phyloP scores from a whole-genome alignment of 1,140 invertebrate species.

The Trachelipus rathkii region DNA sequence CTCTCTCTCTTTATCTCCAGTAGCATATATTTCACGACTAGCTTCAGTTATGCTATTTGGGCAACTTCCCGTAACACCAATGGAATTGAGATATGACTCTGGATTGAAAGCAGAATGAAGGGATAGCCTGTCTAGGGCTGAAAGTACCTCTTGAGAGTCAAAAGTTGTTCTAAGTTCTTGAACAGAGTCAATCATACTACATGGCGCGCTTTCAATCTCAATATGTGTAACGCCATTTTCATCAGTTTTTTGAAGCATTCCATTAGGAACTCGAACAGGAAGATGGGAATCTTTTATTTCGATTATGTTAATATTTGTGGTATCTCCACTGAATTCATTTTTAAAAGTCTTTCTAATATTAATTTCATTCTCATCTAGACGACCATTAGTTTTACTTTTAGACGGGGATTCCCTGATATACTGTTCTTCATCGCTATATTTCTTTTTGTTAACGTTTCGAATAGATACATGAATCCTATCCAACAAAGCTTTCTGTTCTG shows the following conservation, averaged over 20 bases:
- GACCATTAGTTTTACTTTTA: not conserved
- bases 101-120: slow-evolving; percentile 12
- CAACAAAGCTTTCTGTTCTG: not conserved
- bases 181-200: slow-evolving; percentile 27
- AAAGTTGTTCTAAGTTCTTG: slow-evolving; percentile 30
- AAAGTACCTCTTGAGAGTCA: slow-evolving; percentile 22
- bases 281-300: slow-evolving; percentile 23
- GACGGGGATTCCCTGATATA: not conserved
- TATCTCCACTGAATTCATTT: not conserved
- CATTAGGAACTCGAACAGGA: slow-evolving; percentile 7
- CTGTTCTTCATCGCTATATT: not conserved
- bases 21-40: slow-evolving; percentile 21
- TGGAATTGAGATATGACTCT: slow-evolving; percentile 14
- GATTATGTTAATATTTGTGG: slow-evolving; percentile 34
- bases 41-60: slow-evolving; percentile 26
- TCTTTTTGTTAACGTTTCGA: slow-evolving; percentile 17
- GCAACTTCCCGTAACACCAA: slow-evolving; percentile 11
- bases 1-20: slow-evolving; percentile 27
- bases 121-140: slow-evolving; percentile 5
- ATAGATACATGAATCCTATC: not conserved
- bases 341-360: not conserved
- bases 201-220: slow-evolving; percentile 38
- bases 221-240: slow-evolving; percentile 42
- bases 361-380: not conserved
- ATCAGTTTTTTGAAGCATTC: slow-evolving; percentile 30